These are phyloP conservation scores for Acrocephalus scirpaceus DNA, from an alignment of 2,797 vertebrate species.

Conservation along the genomic window DNA sequence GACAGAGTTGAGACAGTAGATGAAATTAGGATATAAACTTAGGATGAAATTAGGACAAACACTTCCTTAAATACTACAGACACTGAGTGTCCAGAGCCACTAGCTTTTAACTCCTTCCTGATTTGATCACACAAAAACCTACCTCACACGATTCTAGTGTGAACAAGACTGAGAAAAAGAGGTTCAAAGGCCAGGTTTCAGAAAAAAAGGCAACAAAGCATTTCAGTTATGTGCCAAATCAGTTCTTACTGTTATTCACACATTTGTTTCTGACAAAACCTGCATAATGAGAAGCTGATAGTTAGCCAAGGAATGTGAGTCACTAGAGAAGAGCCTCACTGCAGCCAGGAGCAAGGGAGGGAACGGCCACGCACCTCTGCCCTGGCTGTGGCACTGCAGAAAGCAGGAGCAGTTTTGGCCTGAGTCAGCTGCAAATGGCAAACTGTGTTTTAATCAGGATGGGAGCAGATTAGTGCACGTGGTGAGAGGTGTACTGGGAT, in stretches of 20 bases:
- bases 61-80: not conserved
- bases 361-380: not conserved
- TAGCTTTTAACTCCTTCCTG: conserved; percentile 17
- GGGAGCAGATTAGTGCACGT: not conserved
- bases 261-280: not conserved
- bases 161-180: not conserved
- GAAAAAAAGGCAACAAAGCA: conserved; percentile 25
- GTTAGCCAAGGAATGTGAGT: not conserved
- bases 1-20: not conserved
- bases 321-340: not conserved
- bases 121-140: not conserved
- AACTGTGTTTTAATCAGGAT: not conserved
- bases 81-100: not conserved
- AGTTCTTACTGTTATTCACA: not conserved
- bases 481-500: not conserved
- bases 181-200: not conserved
- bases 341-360: not conserved
- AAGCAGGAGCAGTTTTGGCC: conserved; percentile 46
- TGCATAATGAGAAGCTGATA: not conserved
- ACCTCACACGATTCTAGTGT: not conserved
- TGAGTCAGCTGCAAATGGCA: conserved; percentile 45
- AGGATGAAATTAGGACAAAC: too few species aligned
- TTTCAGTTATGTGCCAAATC: not conserved
- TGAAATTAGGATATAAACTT: not conserved
- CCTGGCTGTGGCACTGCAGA: not conserved